Evolutionary conservation across 2,888 invertebrate species (phyloP), one percentile per base, ranked within the genome.

Genomic region (Timema podura): DNA sequence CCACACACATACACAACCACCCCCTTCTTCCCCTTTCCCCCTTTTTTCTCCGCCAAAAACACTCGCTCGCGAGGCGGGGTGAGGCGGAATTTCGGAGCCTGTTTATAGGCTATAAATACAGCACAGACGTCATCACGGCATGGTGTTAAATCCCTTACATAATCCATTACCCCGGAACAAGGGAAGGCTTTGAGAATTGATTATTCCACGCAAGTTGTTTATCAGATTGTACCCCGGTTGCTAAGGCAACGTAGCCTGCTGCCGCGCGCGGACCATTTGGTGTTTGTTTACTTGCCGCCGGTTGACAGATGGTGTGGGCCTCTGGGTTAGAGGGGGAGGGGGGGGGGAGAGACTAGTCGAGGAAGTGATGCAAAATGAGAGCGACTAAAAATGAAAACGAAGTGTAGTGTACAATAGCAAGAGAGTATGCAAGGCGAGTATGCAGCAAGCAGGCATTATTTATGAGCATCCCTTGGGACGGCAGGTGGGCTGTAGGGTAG

Each of bases 261-360:
- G 11, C 46, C 46, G 69, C 54, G 68, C 69, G 74, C 70, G 75
- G 75, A 76, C 77, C 77, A 77, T 77, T 77, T 76, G 76, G 76
- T 73, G 75, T 74, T 73, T 77, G 77, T 77, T 77, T 77, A 76
- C 76, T 30, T 30, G 30, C 74, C 76, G 73, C 74, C 74, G 73
- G 68, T 76, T 76, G 77, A 77, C 77, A 77, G 77, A 77, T 77
- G 76, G 75, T 74, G 75, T 75, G 75, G 44, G 61, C 54, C 68
- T 64, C 48, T n/a, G 74, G 70, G 71, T 70, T 73, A n/a, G n/a
- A n/a, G n/a, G 30, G 30, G 30, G 30, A 3, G 3, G 30, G 30
- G 30, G 30, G 30, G 30, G 30, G 30, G 30, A 30, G 30, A 30
- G 30, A 30, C 30, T 30, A 30, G 30, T 30, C 30, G 30, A 30